Base-by-base conservation (phyloP, 2,888 invertebrate species). In the Lepidonotus clava region DNA sequence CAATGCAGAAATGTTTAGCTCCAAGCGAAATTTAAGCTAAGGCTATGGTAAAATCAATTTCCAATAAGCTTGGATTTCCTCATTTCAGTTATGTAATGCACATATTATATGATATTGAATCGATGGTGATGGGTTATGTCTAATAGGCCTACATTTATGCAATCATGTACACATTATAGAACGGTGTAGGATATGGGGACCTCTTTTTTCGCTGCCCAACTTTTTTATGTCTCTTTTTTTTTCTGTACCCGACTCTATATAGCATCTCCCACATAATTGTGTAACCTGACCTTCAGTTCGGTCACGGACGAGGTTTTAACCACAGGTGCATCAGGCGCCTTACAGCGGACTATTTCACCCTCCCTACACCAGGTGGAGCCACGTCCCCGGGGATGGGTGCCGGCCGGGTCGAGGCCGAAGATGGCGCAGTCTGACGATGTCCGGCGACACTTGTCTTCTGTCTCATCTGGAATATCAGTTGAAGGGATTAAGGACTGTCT, bases 391-490 rank as follows among this genome's bases (percentile, higher is more conserved):
- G 84, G 84, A 40, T 84, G 84, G 36, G 38, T 66, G 6, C 40
- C 40, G 6, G 46, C 84, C 66, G 18, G n/a, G 28, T 84, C 84
- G 1, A 84, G 21, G 11, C 61, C 67, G 36, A 84, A 84, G 14
- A 61, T 24, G n/a, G 36, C 67, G 66, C 84, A 84, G 46, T 84
- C 84, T 24, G 36, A 21, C 67, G 21, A n/a, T 6, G 53, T 66
- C 6, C 84, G 36, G 8, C 21, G 21, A 28, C 84, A 84, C 18
- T n/a, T 4, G 36, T 84, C 84, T 8, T 46, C 51, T 21, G 61
- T 53, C n/a, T 84, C 84, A 38, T 53, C 84, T 84, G n/a, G 1
- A 61, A 61, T n/a, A n/a, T n/a, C n/a, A n/a, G n/a, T n/a, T n/a
- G n/a, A n/a, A n/a, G n/a, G n/a, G n/a, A n/a, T n/a, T n/a, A n/a